Percentiles rank a stretch among this genome's conserved stretches.
These are phyloP conservation scores for Anarrhichthys ocellatus DNA, from an alignment of 2,113 vertebrate genomes.

Conservation along the genomic window DNA sequence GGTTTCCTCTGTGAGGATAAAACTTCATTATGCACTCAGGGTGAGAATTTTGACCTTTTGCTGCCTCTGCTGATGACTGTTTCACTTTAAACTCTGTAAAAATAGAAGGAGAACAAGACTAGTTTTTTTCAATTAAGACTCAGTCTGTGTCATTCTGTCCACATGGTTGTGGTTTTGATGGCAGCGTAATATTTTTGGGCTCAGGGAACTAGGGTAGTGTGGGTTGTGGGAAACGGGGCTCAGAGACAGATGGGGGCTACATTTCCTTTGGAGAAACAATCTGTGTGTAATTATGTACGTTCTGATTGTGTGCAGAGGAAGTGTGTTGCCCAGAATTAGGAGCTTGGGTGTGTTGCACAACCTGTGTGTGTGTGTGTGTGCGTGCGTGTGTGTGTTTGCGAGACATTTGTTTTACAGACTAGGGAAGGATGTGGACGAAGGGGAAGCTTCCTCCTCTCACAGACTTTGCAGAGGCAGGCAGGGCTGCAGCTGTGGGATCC, in stretches of 20 bases:
- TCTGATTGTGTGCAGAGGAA: slow-evolving; percentile 81
- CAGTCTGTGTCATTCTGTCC: slow-evolving; percentile 6
- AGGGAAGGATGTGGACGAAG: slow-evolving; percentile 82
- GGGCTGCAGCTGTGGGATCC: slow-evolving; percentile 76
- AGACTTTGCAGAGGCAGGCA: slow-evolving; percentile 60
- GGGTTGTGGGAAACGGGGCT: slow-evolving; percentile 63
- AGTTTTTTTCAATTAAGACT: not conserved
- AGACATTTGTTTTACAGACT: slow-evolving; percentile 75
- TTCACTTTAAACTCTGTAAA: slow-evolving; percentile 1
- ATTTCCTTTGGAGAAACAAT: slow-evolving; percentile 79
- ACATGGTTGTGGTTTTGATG: slow-evolving; percentile 50
- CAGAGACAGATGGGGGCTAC: slow-evolving; percentile 54
- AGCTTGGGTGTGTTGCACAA: slow-evolving; percentile 52
- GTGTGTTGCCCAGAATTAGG: slow-evolving; percentile 72
- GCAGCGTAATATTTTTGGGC: slow-evolving; percentile 60
- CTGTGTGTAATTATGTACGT: slow-evolving; percentile 80
- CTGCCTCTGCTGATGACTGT: slow-evolving; percentile 18
- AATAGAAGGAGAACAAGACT: not conserved
- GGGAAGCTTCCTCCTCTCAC: slow-evolving; percentile 76
- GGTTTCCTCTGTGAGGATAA: slow-evolving; percentile 1
- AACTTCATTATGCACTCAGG: slow-evolving; percentile 13
- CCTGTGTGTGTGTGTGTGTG: slow-evolving; percentile 47
- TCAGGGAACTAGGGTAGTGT: slow-evolving; percentile 49
- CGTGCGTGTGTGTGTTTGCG: slow-evolving; percentile 23
- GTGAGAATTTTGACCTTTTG: slow-evolving; percentile 51